phyloP scores from a whole-genome alignment of 2,888 invertebrate genomes.

The Yponomeuta evonymella region DNA sequence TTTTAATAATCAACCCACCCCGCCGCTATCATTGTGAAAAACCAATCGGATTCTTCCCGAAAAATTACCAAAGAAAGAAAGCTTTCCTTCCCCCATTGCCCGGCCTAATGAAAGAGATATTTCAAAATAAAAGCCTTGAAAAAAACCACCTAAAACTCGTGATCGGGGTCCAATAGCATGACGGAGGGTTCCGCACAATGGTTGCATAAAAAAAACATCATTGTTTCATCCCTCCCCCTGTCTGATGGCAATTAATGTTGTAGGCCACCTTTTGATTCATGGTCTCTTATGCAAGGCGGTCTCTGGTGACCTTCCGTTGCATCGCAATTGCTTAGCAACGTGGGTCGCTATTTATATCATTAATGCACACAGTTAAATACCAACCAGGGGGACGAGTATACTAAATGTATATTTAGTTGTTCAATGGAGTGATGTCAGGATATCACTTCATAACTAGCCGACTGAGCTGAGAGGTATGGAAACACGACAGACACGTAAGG shows the following conservation, averaged over 20 bases:
- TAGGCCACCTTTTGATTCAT: slow-evolving; percentile 55
- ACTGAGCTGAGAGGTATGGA: too few relatives aligned
- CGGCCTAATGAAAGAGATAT: slow-evolving; percentile 3
- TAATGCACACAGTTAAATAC: too few relatives aligned
- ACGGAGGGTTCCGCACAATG: slow-evolving; percentile 64
- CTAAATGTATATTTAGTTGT: too few relatives aligned
- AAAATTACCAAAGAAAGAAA: neutral
- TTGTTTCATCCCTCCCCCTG: slow-evolving; percentile 52
- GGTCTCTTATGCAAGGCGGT: slow-evolving; percentile 6
- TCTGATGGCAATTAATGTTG: slow-evolving; percentile 71
- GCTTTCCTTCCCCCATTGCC: neutral
- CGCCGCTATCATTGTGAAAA: neutral
- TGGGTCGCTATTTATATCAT: too few relatives aligned
- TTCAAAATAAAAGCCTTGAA: neutral
- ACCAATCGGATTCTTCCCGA: neutral
- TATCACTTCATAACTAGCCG: too few relatives aligned
- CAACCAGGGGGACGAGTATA: too few relatives aligned
- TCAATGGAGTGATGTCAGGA: too few relatives aligned
- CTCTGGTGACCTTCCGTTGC: too few relatives aligned
- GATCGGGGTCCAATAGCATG: slow-evolving; percentile 31
- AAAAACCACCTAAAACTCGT: neutral
- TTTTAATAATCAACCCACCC: neutral
- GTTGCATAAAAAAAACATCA: slow-evolving; percentile 47
- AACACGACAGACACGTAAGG: too few relatives aligned
- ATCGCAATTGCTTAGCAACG: too few relatives aligned